Evolutionary conservation across 2,797 vertebrate species (phyloP), one percentile per base, ranked within the genome.

Genomic region (Coranthus polyacanthus): DNA sequence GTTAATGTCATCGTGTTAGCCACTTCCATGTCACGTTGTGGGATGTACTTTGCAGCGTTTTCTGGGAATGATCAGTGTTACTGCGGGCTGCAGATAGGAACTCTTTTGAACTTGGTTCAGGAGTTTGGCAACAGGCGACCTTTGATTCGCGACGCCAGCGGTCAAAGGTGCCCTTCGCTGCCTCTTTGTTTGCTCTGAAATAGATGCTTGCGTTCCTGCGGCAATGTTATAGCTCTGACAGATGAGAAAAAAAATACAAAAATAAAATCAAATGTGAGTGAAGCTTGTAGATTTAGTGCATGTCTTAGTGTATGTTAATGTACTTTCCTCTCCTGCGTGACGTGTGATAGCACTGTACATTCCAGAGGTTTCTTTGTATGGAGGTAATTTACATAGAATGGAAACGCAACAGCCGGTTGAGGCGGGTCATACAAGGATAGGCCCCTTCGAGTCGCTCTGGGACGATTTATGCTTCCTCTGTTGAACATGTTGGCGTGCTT

Each of bases 101-200:
- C 81, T 79, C 68, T 70, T 81, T 80, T 88, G 83, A 92, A 92
- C 86, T 89, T 86, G 84, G 68, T 78, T 85, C 63, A 82, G 70
- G 75, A 83, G 82, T 91, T 90, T 92, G 84, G 89, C 79, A 90
- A 92, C 60, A 82, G 68, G 49, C 68, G 86, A 92, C 91, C 92
- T 92, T 93, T 94, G 89, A 86, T 85, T 88, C 78, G 79, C 47
- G 15, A 84, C 63, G 72, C 60, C 75, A 52, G 39, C 24, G 90
- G 84, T 89, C 91, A 92, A 93, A 92, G 91, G 88, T 92, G 88
- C 66, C 81, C 82, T 77, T 86, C 76, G 49, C 65, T 68, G 68
- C 78, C 61, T 81, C 75, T 87, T 72, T 93, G 90, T 89, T 90
- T 89, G 73, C 78, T 69, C 61, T 85, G 74, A 81, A 73, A 82